These are phyloP conservation scores for Chelmon rostratus DNA, from an alignment of 2,797 vertebrate species.

Conservation along the genomic window DNA sequence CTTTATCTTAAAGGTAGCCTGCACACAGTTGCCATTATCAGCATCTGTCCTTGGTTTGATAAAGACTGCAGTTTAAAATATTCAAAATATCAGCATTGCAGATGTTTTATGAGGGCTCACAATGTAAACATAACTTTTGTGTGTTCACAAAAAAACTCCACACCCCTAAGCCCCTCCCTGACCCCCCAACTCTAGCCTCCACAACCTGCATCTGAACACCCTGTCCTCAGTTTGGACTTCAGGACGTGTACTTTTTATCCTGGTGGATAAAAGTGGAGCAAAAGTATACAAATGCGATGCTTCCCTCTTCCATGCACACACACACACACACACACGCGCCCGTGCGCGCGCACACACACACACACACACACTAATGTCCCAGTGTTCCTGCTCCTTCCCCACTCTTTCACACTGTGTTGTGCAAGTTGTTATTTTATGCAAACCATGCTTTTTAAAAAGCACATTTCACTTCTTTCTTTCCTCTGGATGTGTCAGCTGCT, in stretches of 20 bases:
- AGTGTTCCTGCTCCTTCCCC: neutral
- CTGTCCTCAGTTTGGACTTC: neutral
- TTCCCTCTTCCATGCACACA: neutral
- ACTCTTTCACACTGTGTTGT: too few species aligned
- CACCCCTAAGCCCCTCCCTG: too few species aligned
- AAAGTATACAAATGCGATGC: too few species aligned
- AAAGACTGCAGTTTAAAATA: neutral
- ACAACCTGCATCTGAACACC: neutral
- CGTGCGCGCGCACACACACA: too few species aligned
- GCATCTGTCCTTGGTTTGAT: neutral
- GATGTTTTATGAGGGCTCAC: neutral
- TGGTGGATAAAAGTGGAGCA: neutral
- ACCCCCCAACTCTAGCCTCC: neutral
- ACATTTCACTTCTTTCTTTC: neutral
- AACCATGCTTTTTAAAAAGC: neutral
- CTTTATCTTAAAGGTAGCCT: neutral
- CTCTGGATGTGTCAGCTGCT: neutral
- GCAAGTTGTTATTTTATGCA: neutral
- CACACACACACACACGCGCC: too few species aligned
- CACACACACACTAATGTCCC: too few species aligned
- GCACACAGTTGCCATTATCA: too few species aligned
- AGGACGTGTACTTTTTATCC: neutral
- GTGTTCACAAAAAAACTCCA: too few species aligned
- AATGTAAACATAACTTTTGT: neutral
- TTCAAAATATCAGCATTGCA: neutral